phyloP scores from a whole-genome alignment of 2,888 invertebrate genomes.

The Platycheirus rosarum region DNA sequence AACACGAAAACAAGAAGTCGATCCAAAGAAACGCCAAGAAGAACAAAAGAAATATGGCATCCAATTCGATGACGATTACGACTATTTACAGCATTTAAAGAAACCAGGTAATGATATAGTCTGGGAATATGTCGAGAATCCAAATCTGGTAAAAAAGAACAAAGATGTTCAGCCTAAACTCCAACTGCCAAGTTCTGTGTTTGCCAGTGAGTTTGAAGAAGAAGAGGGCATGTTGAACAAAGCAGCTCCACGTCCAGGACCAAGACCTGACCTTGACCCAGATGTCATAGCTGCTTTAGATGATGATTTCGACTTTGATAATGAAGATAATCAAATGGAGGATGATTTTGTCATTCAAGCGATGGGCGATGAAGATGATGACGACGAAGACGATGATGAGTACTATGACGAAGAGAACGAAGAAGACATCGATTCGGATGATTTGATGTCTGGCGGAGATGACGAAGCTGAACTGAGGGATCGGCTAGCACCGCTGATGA shows the following conservation, averaged over 20 bases:
- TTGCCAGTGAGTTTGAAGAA: constrained; percentile 93
- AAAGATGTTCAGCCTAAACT: constrained; percentile 80
- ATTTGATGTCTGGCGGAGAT: constrained; percentile 80
- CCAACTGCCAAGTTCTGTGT: constrained; percentile 92
- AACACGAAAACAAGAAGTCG: constrained; percentile 74
- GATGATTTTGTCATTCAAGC: constrained; percentile 96
- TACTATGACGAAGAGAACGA: constrained; percentile 72
- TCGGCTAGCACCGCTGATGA: constrained; percentile 82
- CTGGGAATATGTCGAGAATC: constrained; percentile 82
- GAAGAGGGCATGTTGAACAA: constrained; percentile 86
- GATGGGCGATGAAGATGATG: constrained; percentile 77
- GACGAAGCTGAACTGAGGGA: constrained; percentile 82
- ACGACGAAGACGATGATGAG: constrained; percentile 76
- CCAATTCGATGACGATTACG: constrained; percentile 96
- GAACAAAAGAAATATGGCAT: constrained; percentile 94
- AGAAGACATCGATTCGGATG: constrained; percentile 77
- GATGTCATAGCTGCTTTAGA: constrained; percentile 96
- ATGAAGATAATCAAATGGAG: constrained; percentile 92
- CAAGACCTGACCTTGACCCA: constrained; percentile 91
- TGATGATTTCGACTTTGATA: constrained; percentile 93
- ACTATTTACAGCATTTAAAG: constrained; percentile 95
- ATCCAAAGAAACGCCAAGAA: constrained; percentile 85
- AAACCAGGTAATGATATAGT: constrained; percentile 79
- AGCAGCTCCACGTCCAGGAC: constrained; percentile 82
- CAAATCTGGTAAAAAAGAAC: constrained; percentile 79